phyloP scores from a whole-genome alignment of 2,888 invertebrate species.

The Labia minor region DNA sequence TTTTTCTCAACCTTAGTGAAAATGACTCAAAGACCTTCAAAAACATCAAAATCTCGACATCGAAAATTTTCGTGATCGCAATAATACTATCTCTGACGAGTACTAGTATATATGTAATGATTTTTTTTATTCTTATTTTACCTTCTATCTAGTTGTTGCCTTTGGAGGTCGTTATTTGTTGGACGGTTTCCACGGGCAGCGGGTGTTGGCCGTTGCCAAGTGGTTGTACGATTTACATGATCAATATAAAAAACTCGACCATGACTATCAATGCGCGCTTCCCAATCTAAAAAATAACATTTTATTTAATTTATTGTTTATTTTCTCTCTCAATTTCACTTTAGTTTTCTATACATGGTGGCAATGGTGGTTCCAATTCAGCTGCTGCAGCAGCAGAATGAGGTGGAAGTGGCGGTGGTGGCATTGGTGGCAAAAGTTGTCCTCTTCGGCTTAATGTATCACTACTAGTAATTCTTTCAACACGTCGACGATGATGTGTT shows the following conservation, averaged over 20 bases:
- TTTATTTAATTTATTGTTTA: too few species aligned
- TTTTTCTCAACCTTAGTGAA: too few species aligned
- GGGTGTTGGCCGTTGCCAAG: conserved; percentile 78
- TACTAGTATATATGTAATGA: too few species aligned
- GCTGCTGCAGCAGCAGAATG: conserved; percentile 25
- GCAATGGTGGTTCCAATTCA: conserved; percentile 47
- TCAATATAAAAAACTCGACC: conserved; percentile 96
- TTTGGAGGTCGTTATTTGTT: conserved; percentile 51
- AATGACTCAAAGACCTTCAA: too few species aligned
- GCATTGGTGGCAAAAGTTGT: conserved; percentile 34
- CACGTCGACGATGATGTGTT: conserved; percentile 63
- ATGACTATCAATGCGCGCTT: conserved; percentile 92
- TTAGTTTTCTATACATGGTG: conserved; percentile 72
- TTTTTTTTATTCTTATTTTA: too few species aligned
- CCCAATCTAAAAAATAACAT: conserved; percentile 63
- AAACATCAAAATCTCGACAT: too few species aligned
- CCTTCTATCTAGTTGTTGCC: conserved; percentile 57
- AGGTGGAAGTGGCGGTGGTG: conserved; percentile 20
- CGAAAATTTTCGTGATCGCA: too few species aligned
- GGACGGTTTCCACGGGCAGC: conserved; percentile 38
- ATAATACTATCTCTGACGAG: too few species aligned
- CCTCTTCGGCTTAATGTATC: conserved; percentile 27
- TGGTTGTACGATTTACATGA: conserved; percentile 90
- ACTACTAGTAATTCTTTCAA: conserved; percentile 31
- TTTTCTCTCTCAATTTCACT: too few species aligned